Evolutionary conservation across 1,140 invertebrate genomes (phyloP).

Genomic region (Nasonia giraulti): DNA sequence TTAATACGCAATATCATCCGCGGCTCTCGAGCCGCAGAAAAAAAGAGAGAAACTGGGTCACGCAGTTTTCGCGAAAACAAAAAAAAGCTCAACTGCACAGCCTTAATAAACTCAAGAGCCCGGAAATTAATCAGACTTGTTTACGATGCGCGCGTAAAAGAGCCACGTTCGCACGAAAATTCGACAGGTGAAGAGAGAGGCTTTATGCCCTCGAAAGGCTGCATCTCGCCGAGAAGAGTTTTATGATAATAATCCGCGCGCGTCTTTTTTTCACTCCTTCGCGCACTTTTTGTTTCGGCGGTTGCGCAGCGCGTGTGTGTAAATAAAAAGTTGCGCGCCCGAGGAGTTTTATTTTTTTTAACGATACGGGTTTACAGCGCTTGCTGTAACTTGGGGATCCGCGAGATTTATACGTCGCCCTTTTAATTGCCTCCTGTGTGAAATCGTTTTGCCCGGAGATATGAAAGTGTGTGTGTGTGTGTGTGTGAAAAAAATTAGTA

Average conservation of each 20-base stretch:
- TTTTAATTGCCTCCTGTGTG: not conserved
- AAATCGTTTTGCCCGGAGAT: not conserved
- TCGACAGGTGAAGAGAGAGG: not conserved
- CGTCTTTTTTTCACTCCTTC: not conserved
- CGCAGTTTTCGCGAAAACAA: not conserved
- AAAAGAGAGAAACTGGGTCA: not conserved
- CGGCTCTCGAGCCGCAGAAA: not conserved
- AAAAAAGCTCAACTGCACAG: not conserved
- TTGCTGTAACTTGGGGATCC: not conserved
- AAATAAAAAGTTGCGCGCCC: no score
- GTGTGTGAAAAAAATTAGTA: not conserved
- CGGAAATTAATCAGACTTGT: conserved; percentile 16
- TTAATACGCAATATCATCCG: not conserved
- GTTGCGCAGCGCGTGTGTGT: no score
- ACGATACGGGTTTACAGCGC: not conserved
- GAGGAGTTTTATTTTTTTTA: not conserved
- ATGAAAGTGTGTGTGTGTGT: no score
- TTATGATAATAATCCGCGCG: not conserved
- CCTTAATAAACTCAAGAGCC: conserved; percentile 15
- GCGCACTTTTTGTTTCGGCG: not conserved
- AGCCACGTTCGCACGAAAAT: not conserved
- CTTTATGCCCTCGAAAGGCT: conserved; percentile 1
- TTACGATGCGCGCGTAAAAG: not conserved
- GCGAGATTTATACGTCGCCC: not conserved
- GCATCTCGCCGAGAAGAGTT: not conserved